Evolutionary conservation across 1,140 invertebrate species (phyloP), one percentile per base, ranked within the genome.

Genomic region (Hermetia illucens): DNA sequence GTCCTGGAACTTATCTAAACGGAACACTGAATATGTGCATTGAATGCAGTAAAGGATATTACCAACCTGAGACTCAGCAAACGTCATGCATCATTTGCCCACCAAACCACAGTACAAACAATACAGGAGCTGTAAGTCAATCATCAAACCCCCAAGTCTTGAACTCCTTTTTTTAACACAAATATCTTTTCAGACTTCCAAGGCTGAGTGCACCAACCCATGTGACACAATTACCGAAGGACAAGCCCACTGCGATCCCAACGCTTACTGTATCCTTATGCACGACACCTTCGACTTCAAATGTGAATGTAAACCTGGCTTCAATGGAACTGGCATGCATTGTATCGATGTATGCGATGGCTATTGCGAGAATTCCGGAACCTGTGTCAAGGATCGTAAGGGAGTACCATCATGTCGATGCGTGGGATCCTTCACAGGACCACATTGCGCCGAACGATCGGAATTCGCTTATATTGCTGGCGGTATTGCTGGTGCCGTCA

Each of bases 391-490:
- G 53, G 85, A 92, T 52, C 66, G 72, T 0, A 66, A 81, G 41
- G 82, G 83, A 1, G 75, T 82, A 51, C 87, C 88, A 0, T 79
- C 81, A 0, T 94, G 89, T 53, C 71, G 84, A 41, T 94, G 89
- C 54, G 75, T 82, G 5, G 86, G 88, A 2, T 91, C 87, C 36
- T 94, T 91, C 63, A 91, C 86, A 10, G 89, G 89, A n/a, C 79
- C 82, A 44, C 79, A 82, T 40, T 93, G 87, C 51, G 72, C 79
- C 4, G 84, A 89, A 48, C 92, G 92, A 56, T 90, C 86, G 1
- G 85, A 92, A 51, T 93, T 94, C 59, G 87, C 89, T 4, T 94
- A 93, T 59, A 90, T 93, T 41, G 88, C 87, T 16, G 86, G 87
- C 9, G 89, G 90, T 13, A 90, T 93, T 42, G 85, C 89, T 18